A percentile compares a stretch with the other conserved stretches of the same genome.
Evolutionary conservation across 2,797 vertebrate genomes (phyloP).

Genomic region (Tachyglossus aculeatus): DNA sequence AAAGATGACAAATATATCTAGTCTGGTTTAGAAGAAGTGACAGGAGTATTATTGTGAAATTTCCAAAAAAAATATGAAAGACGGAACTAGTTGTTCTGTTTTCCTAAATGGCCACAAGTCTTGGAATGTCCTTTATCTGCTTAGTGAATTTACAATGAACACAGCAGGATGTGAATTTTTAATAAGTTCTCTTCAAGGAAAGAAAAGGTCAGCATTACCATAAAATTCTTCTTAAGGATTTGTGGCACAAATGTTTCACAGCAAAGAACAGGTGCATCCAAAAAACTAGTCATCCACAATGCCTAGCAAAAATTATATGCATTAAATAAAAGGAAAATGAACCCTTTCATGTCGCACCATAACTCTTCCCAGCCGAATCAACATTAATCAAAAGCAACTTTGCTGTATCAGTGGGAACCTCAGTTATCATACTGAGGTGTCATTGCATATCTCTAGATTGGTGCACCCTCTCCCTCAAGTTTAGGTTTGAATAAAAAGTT

Average conservation of each 20-base stretch:
- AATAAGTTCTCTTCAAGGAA: constrained; percentile 69
- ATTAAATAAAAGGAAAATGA: constrained; percentile 35
- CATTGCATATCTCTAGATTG: background rate
- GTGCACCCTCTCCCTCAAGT: no score
- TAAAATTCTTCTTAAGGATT: constrained; percentile 74
- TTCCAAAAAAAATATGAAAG: constrained; percentile 13
- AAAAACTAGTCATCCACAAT: constrained; percentile 51
- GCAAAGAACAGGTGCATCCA: constrained; percentile 69
- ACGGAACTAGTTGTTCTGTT: constrained; percentile 39
- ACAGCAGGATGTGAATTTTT: constrained; percentile 75
- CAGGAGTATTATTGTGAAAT: constrained; percentile 21
- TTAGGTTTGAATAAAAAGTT: no score
- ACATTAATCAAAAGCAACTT: constrained; percentile 2
- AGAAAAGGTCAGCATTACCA: constrained; percentile 78
- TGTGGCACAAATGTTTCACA: constrained; percentile 70
- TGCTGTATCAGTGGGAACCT: background rate
- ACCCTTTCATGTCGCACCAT: constrained; percentile 17
- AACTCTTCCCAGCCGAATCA: constrained; percentile 4
- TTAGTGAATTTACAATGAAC: constrained; percentile 71
- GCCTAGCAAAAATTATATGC: constrained; percentile 33
- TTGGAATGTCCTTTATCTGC: constrained; percentile 66
- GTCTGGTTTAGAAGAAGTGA: constrained; percentile 22
- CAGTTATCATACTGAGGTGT: background rate
- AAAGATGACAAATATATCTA: constrained; percentile 18
- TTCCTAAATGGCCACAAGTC: constrained; percentile 66